These are phyloP conservation scores for Cacoxenus indagator DNA, from an alignment of 2,888 invertebrate genomes.

Conservation along the genomic window DNA sequence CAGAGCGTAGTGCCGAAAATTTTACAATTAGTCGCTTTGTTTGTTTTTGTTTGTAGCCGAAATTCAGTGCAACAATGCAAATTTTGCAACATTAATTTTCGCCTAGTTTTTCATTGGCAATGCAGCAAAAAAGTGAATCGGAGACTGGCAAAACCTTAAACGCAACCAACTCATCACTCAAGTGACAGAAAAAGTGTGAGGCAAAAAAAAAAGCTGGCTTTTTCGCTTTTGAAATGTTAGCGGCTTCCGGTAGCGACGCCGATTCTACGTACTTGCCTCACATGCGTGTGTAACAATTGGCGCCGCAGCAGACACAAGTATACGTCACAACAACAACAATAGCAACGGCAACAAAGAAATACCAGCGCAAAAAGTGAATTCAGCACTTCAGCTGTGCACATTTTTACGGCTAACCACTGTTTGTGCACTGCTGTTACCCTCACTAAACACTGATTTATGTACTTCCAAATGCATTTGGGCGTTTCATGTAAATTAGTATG, in stretches of 20 bases:
- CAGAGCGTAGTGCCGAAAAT: slow-evolving; percentile 40
- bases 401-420: too few relatives aligned
- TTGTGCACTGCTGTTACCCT: background rate
- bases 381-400: background rate
- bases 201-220: too few relatives aligned
- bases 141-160: background rate
- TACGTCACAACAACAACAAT: background rate
- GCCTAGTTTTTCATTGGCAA: too few relatives aligned
- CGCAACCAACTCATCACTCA: background rate
- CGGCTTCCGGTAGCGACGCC: too few relatives aligned
- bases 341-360: background rate
- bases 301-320: background rate
- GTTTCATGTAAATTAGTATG: slow-evolving; percentile 14
- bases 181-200: too few relatives aligned
- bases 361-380: background rate
- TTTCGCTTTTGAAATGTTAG: too few relatives aligned
- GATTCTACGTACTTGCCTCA: background rate
- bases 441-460: slow-evolving; percentile 19
- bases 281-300: background rate
- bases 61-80: too few relatives aligned
- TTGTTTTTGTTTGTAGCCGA: too few relatives aligned
- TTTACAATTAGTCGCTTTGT: slow-evolving; percentile 39
- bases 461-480: slow-evolving; percentile 15
- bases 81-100: too few relatives aligned
- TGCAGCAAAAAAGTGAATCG: background rate